phyloP scores from a whole-genome alignment of 2,797 vertebrate species.

The Pseudotriccus pelzelni region DNA sequence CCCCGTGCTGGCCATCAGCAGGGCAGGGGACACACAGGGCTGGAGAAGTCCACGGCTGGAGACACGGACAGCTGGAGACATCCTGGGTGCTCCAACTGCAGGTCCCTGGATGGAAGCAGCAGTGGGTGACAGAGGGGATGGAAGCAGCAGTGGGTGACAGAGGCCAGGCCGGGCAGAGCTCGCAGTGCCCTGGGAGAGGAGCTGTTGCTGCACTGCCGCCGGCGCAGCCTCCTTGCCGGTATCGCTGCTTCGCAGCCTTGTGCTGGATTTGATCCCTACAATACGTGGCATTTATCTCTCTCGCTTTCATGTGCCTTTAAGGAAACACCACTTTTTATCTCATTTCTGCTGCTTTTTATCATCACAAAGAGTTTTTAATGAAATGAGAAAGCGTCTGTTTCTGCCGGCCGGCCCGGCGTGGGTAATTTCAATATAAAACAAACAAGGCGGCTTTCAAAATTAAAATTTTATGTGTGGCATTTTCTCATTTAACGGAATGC shows the following conservation, averaged over 20 bases:
- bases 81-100: rapidly evolving
- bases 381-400: slow-evolving; percentile 76
- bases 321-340: slow-evolving; percentile 75
- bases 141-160: not conserved
- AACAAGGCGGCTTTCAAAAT: slow-evolving; percentile 79
- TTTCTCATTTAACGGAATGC: slow-evolving; percentile 74
- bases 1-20: rapidly evolving
- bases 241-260: slow-evolving; percentile 13
- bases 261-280: slow-evolving; percentile 33
- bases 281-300: slow-evolving; percentile 37
- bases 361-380: slow-evolving; percentile 79
- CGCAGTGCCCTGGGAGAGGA: not conserved
- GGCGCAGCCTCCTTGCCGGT: not conserved
- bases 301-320: slow-evolving; percentile 58
- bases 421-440: slow-evolving; percentile 79
- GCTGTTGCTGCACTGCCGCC: not conserved
- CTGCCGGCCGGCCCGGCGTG: slow-evolving; percentile 48
- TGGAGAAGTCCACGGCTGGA: rapidly evolving
- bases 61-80: not conserved
- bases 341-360: slow-evolving; percentile 75
- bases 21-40: not conserved
- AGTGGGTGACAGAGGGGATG: not conserved
- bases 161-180: not conserved
- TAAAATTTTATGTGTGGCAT: slow-evolving; percentile 75
- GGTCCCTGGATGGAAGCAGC: not conserved